phyloP scores from a whole-genome alignment of 2,888 invertebrate genomes.

The Tryphoninae sp. region DNA sequence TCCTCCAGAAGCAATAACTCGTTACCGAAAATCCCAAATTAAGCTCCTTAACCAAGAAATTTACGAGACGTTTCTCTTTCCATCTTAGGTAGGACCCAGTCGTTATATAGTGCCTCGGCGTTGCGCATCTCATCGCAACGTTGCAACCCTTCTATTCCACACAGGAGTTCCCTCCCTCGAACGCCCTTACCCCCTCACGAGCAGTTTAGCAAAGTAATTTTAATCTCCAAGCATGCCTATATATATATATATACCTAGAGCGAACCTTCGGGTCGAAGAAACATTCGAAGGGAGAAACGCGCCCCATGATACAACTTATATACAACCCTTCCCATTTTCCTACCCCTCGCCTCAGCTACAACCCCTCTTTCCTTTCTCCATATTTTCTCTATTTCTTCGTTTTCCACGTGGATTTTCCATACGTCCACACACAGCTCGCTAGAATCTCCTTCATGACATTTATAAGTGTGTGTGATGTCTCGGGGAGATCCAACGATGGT shows the following conservation, averaged over 20 bases:
- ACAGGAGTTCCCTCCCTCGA: conserved; percentile 39
- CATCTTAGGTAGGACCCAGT: conserved; percentile 43
- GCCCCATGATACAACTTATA: conserved; percentile 36
- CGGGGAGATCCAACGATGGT: conserved; percentile 40
- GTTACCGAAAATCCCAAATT: conserved; percentile 81
- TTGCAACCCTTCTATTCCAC: conserved; percentile 41
- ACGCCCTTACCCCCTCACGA: conserved; percentile 68
- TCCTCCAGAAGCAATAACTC: conserved; percentile 75
- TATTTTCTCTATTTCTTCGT: conserved; percentile 29
- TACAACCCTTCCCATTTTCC: conserved; percentile 34
- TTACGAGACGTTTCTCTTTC: conserved; percentile 76
- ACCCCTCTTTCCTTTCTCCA: conserved; percentile 2
- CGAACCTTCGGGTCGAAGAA: conserved; percentile 62
- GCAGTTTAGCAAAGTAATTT: conserved; percentile 80
- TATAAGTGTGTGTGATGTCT: neutral
- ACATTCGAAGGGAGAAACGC: conserved; percentile 34
- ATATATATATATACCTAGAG: neutral
- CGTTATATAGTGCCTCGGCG: conserved; percentile 17
- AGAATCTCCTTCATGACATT: conserved; percentile 31
- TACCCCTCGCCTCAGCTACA: conserved; percentile 5
- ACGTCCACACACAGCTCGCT: conserved; percentile 31
- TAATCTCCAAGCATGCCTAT: conserved; percentile 76
- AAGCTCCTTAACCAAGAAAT: conserved; percentile 81
- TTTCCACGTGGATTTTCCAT: conserved; percentile 21
- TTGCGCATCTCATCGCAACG: conserved; percentile 25